A percentile compares a stretch with the other conserved stretches of the same genome.
Conservation (phyloP, 2,888 invertebrate species). For the Polymixis flavicincta region DNA sequence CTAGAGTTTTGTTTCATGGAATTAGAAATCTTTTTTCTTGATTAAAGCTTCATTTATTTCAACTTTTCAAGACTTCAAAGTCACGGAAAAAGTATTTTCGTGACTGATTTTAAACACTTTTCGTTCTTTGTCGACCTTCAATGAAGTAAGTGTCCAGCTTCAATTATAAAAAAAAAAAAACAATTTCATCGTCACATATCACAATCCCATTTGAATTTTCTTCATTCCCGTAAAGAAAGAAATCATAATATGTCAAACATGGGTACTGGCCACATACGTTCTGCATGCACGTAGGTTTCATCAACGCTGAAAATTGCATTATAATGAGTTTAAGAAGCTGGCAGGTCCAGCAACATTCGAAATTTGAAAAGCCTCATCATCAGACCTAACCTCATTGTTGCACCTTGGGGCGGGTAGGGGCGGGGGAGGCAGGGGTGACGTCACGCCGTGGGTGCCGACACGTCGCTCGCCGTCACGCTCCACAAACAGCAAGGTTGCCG, state of each 20-base stretch:
- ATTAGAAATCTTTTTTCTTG: slow-evolving; percentile 8
- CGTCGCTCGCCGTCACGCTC: slow-evolving; percentile 90
- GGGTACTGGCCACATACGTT: neutral
- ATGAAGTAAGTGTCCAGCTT: slow-evolving; percentile 7
- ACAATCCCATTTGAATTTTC: neutral
- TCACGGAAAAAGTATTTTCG: slow-evolving; percentile 46
- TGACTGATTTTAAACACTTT: slow-evolving; percentile 51
- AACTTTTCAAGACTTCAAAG: slow-evolving; percentile 42
- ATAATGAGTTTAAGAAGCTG: neutral
- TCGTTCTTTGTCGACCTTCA: slow-evolving; percentile 23
- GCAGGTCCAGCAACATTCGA: neutral
- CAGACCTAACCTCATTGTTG: slow-evolving; percentile 21
- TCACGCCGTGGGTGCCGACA: slow-evolving; percentile 88
- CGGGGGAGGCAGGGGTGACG: slow-evolving; percentile 78
- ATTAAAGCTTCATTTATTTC: slow-evolving; percentile 36
- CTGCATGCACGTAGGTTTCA: neutral
- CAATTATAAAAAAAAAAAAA: neutral
- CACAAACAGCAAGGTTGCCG: slow-evolving; percentile 89
- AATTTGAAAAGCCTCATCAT: slow-evolving; percentile 5
- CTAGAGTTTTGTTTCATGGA: neutral
- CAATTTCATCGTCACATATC: neutral
- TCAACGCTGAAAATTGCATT: neutral
- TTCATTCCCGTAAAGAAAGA: neutral
- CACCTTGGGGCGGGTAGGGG: slow-evolving; percentile 45
- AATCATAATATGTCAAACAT: neutral